Conservation (phyloP, 2,797 vertebrate genomes). For the Rousettus madagascariensis region DNA sequence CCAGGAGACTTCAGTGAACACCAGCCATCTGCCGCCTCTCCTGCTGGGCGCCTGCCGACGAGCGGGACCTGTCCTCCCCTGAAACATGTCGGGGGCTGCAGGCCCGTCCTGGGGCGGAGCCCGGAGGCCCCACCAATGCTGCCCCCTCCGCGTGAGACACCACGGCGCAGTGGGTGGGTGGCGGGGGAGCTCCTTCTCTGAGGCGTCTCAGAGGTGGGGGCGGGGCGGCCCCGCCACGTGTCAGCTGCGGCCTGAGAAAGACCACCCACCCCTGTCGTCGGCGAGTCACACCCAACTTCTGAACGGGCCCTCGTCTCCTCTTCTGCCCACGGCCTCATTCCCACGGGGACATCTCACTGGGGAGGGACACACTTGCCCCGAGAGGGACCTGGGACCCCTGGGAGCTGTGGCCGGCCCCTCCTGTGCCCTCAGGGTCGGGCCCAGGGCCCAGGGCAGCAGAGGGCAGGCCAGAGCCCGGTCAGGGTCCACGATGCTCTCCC, state of each 20-base stretch:
- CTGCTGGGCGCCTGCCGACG: accelerated
- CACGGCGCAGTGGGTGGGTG: not conserved
- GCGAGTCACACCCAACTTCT: not conserved
- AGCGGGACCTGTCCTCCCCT: accelerated
- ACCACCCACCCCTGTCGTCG: accelerated
- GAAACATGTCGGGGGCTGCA: accelerated
- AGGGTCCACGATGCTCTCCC: not conserved
- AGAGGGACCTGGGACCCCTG: accelerated
- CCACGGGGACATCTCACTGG: accelerated
- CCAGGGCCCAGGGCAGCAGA: accelerated
- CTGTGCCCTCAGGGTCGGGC: not conserved
- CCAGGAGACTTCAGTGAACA: accelerated
- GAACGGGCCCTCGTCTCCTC: not conserved
- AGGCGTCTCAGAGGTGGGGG: not conserved
- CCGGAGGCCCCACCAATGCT: too few relatives aligned
- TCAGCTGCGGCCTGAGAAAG: not conserved
- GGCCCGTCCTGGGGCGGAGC: not conserved
- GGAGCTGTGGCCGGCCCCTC: not conserved
- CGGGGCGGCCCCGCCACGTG: accelerated
- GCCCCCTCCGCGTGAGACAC: too few relatives aligned
- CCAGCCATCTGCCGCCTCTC: not conserved
- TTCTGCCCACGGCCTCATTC: accelerated
- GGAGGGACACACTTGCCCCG: accelerated
- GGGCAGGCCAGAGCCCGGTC: not conserved
- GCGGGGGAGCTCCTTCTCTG: not conserved